Evolutionary conservation across 2,113 vertebrate species (phyloP).

Genomic region (Pimephales promelas): DNA sequence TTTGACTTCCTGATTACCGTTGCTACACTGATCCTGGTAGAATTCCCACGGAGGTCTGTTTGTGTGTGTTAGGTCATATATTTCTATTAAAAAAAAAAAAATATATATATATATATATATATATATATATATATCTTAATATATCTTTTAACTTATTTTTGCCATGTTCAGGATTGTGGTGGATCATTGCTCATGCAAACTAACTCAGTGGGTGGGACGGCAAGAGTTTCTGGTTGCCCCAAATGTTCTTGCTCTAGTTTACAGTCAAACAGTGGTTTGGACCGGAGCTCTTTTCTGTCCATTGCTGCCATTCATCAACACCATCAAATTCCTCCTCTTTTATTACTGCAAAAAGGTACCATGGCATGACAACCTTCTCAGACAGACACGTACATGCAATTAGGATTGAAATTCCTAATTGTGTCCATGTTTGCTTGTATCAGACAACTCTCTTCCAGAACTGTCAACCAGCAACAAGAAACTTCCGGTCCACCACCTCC

Average conservation of each 20-base stretch:
- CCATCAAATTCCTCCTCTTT: slow-evolving; percentile 81
- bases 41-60: slow-evolving; percentile 84
- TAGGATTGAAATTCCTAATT: not conserved
- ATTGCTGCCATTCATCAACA: slow-evolving; percentile 84
- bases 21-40: slow-evolving; percentile 74
- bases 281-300: slow-evolving; percentile 87
- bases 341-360: slow-evolving; percentile 86
- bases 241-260: slow-evolving; percentile 85
- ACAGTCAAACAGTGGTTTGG: slow-evolving; percentile 88
- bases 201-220: slow-evolving; percentile 72
- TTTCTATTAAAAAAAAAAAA: slow-evolving; percentile 23
- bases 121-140: too few relatives aligned
- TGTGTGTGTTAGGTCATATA: not conserved
- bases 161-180: slow-evolving; percentile 76
- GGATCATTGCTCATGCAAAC: slow-evolving; percentile 73
- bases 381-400: not conserved
- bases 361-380: not conserved
- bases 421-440: not conserved
- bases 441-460: slow-evolving; percentile 82
- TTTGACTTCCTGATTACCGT: slow-evolving; percentile 85
- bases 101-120: too few relatives aligned
- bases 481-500: slow-evolving; percentile 84
- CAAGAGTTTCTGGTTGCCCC: slow-evolving; percentile 83
- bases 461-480: slow-evolving; percentile 81
- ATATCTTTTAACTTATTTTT: not conserved